These are phyloP conservation scores for Numenius arquata DNA, from an alignment of 2,113 vertebrate genomes.

Conservation along the genomic window DNA sequence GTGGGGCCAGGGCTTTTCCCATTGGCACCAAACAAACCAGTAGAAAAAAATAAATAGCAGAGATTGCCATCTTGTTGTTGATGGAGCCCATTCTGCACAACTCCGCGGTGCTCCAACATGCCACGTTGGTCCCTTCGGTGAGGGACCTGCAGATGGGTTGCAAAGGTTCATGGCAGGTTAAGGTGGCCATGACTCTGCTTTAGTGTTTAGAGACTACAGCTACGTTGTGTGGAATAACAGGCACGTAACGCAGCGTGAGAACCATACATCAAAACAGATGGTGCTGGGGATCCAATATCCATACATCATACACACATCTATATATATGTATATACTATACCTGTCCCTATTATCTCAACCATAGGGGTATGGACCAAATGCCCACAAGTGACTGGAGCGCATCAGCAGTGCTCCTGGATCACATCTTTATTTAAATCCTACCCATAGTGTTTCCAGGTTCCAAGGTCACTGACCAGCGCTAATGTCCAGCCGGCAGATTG, in stretches of 20 bases:
- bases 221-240: background rate
- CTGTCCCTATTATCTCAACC: too few relatives aligned
- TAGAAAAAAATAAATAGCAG: background rate
- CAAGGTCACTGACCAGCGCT: background rate
- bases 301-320: too few relatives aligned
- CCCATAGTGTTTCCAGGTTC: background rate
- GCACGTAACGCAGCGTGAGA: background rate
- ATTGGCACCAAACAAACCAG: background rate
- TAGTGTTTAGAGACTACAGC: background rate
- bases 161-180: background rate
- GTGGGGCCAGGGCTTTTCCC: background rate
- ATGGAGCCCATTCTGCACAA: background rate
- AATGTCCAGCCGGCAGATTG: background rate
- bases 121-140: rapidly evolving
- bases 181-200: background rate
- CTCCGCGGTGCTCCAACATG: background rate
- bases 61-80: background rate
- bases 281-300: background rate
- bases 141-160: background rate
- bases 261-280: background rate
- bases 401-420: background rate
- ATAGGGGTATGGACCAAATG: background rate
- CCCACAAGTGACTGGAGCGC: too few relatives aligned
- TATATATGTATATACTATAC: too few relatives aligned
- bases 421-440: background rate